These are phyloP conservation scores for Anguilla megastoma DNA, from an alignment of 2,797 vertebrate genomes.

Conservation along the genomic window DNA sequence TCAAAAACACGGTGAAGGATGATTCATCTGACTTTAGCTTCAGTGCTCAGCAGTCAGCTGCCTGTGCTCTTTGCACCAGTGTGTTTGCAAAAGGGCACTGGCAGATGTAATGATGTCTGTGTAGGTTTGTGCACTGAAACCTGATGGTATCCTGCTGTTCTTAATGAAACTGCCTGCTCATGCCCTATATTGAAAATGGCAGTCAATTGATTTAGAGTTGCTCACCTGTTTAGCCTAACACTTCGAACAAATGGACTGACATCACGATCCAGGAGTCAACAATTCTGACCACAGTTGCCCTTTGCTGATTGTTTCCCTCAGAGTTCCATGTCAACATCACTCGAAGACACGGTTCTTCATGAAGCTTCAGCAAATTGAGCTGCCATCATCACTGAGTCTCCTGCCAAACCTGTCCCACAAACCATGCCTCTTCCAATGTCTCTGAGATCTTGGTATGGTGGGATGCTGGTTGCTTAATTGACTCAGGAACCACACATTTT, in stretches of 20 bases:
- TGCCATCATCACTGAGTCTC: neutral
- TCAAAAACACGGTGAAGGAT: neutral
- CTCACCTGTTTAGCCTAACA: neutral
- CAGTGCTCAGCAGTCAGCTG: neutral
- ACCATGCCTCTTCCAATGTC: neutral
- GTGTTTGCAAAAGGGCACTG: neutral
- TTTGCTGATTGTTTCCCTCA: neutral
- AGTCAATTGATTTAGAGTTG: neutral
- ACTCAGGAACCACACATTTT: no score
- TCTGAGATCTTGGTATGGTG: neutral
- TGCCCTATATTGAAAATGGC: neutral
- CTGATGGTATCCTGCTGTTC: neutral
- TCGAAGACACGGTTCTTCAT: neutral
- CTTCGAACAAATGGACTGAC: neutral
- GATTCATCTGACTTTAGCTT: neutral
- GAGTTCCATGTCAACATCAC: neutral
- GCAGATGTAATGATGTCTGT: neutral
- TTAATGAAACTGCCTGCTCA: neutral
- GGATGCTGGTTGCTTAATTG: no score
- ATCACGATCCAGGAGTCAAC: neutral
- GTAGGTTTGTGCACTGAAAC: neutral
- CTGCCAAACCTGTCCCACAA: neutral
- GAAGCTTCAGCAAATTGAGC: neutral
- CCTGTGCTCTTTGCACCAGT: neutral
- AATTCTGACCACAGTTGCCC: neutral